A percentile compares a stretch with the other conserved stretches of the same genome.
phyloP scores from a whole-genome alignment of 2,888 invertebrate genomes.

The Drosophila siamana region DNA sequence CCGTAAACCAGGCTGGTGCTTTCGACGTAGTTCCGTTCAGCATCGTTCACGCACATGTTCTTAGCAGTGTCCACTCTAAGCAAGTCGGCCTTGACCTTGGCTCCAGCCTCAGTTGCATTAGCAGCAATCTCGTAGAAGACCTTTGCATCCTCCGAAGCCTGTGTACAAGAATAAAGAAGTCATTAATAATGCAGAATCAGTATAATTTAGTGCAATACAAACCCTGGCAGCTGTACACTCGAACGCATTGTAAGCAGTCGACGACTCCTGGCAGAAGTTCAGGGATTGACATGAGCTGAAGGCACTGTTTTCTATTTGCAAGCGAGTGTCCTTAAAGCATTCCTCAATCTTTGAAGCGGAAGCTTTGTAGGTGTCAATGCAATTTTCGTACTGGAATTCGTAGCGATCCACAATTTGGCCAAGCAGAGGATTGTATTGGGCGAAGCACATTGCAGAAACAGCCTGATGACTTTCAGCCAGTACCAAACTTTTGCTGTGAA shows the following conservation, averaged over 20 bases:
- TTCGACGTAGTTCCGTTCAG: conserved; percentile 51
- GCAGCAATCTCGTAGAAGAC: conserved; percentile 44
- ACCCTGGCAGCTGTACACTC: conserved; percentile 32
- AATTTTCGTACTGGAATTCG: conserved; percentile 27
- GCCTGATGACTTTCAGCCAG: conserved; percentile 45
- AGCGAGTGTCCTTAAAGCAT: neutral
- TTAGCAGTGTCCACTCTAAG: neutral
- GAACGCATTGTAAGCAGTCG: conserved; percentile 13
- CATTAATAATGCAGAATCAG: neutral
- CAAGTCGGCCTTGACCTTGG: conserved; percentile 26
- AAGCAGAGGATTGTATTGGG: conserved; percentile 36
- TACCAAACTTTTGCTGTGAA: conserved; percentile 31
- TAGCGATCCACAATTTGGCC: conserved; percentile 19
- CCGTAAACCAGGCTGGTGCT: conserved; percentile 38
- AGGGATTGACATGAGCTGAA: conserved; percentile 19
- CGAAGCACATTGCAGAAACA: conserved; percentile 36
- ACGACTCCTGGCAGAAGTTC: neutral
- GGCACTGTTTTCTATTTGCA: neutral
- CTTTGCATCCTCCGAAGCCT: conserved; percentile 42
- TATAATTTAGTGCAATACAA: neutral
- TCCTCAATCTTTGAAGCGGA: neutral
- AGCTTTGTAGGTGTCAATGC: conserved; percentile 8
- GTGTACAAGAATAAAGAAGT: neutral
- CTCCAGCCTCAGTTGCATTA: conserved; percentile 35
- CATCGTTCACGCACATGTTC: conserved; percentile 29